These are phyloP conservation scores for Leptopilina drosophilae DNA, from an alignment of 2,888 invertebrate genomes.

Conservation along the genomic window DNA sequence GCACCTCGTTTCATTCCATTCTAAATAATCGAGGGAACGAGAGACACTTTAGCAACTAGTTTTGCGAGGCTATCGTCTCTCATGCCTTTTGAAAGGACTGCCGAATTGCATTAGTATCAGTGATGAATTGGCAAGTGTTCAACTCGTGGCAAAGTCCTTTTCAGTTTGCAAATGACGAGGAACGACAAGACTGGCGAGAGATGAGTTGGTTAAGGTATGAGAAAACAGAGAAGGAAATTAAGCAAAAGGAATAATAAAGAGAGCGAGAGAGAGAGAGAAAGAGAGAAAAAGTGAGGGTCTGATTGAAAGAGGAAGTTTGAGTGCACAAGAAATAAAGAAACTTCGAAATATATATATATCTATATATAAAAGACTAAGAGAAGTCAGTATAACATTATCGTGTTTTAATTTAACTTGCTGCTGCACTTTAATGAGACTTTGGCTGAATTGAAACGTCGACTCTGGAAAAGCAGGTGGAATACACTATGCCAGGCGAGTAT, in stretches of 20 bases:
- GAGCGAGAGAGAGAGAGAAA: constrained; percentile 23
- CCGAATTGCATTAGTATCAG: constrained; percentile 50
- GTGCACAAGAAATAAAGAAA: constrained; percentile 44
- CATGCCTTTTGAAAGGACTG: constrained; percentile 52
- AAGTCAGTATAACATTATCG: constrained; percentile 72
- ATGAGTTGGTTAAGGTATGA: constrained; percentile 27
- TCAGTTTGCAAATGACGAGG: constrained; percentile 55
- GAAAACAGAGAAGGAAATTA: constrained; percentile 21
- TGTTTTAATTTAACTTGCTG: constrained; percentile 76
- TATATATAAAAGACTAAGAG: constrained; percentile 40
- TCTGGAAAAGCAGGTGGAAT: constrained; percentile 60
- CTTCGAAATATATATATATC: neutral
- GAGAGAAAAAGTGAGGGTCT: neutral
- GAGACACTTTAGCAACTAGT: constrained; percentile 56
- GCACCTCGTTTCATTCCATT: constrained; percentile 50
- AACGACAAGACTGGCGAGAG: constrained; percentile 30
- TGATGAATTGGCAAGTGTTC: constrained; percentile 53
- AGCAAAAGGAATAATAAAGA: constrained; percentile 27
- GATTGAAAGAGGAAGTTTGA: constrained; percentile 34
- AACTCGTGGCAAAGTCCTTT: constrained; percentile 56
- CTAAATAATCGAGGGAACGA: neutral
- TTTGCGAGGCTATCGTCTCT: constrained; percentile 48
- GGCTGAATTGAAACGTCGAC: constrained; percentile 67
- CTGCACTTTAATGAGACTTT: constrained; percentile 76
- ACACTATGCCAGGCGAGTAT: constrained; percentile 52